A percentile compares a stretch with the other conserved stretches of the same genome.
phyloP scores from a whole-genome alignment of 2,797 vertebrate species.

The Oreortyx pictus region DNA sequence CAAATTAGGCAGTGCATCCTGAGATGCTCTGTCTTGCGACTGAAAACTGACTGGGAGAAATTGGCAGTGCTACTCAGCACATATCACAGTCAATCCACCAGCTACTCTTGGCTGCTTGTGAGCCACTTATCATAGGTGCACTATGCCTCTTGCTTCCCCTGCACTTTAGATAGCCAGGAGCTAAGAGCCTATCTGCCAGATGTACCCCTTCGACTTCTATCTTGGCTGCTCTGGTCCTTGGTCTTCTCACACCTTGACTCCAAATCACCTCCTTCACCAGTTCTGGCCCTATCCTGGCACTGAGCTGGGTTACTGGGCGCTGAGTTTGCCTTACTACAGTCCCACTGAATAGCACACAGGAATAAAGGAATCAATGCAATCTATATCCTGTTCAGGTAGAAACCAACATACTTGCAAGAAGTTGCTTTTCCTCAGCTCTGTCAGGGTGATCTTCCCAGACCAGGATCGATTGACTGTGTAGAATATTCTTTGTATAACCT shows the following conservation, averaged over 20 bases:
- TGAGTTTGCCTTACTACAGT: neutral
- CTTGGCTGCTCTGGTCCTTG: neutral
- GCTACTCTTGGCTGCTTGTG: neutral
- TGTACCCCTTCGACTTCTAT: fast-evolving
- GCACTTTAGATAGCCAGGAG: neutral
- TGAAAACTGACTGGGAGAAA: neutral
- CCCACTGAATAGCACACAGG: fast-evolving
- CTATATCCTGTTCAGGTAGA: neutral
- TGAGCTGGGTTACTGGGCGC: neutral
- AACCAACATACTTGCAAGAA: conserved; percentile 89
- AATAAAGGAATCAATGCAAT: neutral
- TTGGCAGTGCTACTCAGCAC: neutral
- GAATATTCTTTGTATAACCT: conserved; percentile 99
- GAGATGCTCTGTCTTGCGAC: neutral
- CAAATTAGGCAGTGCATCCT: neutral
- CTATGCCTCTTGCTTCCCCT: neutral
- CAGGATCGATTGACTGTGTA: conserved; percentile 98
- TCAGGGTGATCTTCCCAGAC: conserved; percentile 93
- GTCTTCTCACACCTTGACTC: neutral
- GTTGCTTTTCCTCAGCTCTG: conserved; percentile 96
- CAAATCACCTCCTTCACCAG: neutral
- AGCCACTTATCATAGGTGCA: neutral
- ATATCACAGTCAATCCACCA: neutral
- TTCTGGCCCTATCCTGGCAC: neutral
- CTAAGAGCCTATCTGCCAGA: neutral